Conservation (phyloP, 2,888 invertebrate genomes). For the Eurytoma californica region DNA sequence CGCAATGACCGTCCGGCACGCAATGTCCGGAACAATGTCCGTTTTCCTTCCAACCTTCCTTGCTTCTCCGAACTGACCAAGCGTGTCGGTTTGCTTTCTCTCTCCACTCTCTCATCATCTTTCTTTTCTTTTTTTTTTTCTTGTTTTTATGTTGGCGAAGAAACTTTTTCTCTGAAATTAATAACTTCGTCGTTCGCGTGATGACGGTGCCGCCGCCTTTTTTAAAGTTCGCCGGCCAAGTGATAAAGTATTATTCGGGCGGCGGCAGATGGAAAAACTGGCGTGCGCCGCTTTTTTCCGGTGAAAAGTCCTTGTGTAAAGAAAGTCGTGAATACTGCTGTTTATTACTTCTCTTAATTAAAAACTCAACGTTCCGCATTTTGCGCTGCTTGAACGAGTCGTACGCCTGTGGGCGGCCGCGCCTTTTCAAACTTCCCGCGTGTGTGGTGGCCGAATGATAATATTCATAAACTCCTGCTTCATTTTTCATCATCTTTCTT, state of each 20-base stretch:
- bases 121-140: no score
- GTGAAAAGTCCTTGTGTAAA: not conserved
- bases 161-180: slow-evolving; percentile 8
- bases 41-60: not conserved
- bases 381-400: not conserved
- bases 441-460: no score
- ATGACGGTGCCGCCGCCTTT: not conserved
- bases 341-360: slow-evolving; percentile 25
- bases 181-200: slow-evolving; percentile 4
- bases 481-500: no score
- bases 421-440: no score
- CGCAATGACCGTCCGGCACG: not conserved
- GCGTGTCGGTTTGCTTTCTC: not conserved
- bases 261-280: not conserved
- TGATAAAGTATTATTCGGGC: slow-evolving; percentile 7
- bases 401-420: no score
- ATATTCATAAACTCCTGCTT: no score
- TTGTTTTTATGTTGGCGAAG: not conserved
- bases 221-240: slow-evolving; percentile 1
- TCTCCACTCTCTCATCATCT: no score
- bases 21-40: not conserved
- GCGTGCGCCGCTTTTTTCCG: not conserved
- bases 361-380: slow-evolving; percentile 3
- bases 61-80: not conserved
- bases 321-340: slow-evolving; percentile 2